Conservation (phyloP, 2,888 invertebrate species). For the Cancer borealis region DNA sequence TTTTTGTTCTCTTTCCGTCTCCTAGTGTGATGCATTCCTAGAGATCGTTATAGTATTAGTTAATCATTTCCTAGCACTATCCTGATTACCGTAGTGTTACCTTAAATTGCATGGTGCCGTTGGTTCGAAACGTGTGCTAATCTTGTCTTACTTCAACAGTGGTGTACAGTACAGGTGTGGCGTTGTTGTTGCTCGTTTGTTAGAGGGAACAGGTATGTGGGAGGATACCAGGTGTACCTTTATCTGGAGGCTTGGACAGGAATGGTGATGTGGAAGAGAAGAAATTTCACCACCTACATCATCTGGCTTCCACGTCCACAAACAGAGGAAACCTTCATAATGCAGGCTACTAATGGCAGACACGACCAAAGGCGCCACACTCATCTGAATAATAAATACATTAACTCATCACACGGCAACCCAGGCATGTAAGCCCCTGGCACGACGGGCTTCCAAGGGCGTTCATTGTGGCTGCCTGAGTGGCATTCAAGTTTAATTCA, state of each 20-base stretch:
- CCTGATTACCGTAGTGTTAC: not conserved
- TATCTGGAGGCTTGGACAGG: not conserved
- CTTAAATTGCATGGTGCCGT: not conserved
- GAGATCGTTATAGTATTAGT: not conserved
- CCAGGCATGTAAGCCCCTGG: conserved; percentile 24
- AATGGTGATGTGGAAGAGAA: not conserved
- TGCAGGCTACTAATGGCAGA: conserved; percentile 39
- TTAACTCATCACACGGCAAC: conserved; percentile 39
- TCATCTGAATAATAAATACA: conserved; percentile 53
- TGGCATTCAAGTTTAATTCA: conserved; percentile 31
- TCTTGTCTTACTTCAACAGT: not conserved
- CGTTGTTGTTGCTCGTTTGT: not conserved
- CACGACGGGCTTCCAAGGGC: conserved; percentile 10
- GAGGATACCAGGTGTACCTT: not conserved
- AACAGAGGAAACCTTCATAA: not conserved
- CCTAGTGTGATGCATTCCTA: not conserved
- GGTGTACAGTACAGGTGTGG: not conserved
- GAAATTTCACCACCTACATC: not conserved
- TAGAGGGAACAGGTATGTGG: not conserved
- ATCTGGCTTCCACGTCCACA: not conserved
- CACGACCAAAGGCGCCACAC: conserved; percentile 29
- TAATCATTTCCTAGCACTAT: not conserved
- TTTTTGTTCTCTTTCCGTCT: conserved; percentile 34
- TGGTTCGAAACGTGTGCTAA: not conserved
- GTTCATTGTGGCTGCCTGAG: not conserved